Evolutionary conservation across 2,797 vertebrate genomes (phyloP).

Genomic region (Fundulus diaphanus): DNA sequence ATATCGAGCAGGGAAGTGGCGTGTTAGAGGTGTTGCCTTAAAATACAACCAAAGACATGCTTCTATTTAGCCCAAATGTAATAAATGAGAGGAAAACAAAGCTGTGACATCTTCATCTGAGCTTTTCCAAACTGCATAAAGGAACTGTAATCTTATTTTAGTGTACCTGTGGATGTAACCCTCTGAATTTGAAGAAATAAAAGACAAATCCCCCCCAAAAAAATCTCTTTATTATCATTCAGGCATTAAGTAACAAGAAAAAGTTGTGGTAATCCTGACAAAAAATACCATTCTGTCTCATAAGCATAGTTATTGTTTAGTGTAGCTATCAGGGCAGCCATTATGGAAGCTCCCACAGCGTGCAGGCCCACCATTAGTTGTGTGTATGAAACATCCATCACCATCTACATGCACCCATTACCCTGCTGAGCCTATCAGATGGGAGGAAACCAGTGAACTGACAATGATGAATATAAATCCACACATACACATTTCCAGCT

Average conservation of each 20-base stretch:
- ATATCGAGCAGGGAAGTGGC: neutral
- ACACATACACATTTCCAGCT: neutral
- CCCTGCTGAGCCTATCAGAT: slow-evolving; percentile 16
- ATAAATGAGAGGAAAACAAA: neutral
- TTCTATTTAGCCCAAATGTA: neutral
- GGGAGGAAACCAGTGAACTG: neutral
- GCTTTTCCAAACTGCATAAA: neutral
- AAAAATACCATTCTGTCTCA: neutral
- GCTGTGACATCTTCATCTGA: neutral
- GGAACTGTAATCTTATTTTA: neutral
- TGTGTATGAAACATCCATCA: slow-evolving; percentile 12
- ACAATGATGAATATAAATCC: slow-evolving; percentile 8
- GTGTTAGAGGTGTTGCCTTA: neutral
- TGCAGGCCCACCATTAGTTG: neutral
- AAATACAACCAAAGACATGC: neutral
- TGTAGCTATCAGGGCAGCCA: neutral
- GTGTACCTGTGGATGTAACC: neutral
- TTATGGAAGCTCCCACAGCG: neutral
- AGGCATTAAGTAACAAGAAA: no score
- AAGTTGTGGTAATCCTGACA: neutral
- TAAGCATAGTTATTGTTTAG: neutral
- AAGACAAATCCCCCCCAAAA: no score
- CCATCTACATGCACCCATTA: slow-evolving; percentile 8
- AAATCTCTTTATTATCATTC: neutral
- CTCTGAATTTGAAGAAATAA: neutral